A percentile compares a stretch with the other conserved stretches of the same genome.
phyloP scores from a whole-genome alignment of 2,888 invertebrate genomes.

The Nipponacmea schrenckii region DNA sequence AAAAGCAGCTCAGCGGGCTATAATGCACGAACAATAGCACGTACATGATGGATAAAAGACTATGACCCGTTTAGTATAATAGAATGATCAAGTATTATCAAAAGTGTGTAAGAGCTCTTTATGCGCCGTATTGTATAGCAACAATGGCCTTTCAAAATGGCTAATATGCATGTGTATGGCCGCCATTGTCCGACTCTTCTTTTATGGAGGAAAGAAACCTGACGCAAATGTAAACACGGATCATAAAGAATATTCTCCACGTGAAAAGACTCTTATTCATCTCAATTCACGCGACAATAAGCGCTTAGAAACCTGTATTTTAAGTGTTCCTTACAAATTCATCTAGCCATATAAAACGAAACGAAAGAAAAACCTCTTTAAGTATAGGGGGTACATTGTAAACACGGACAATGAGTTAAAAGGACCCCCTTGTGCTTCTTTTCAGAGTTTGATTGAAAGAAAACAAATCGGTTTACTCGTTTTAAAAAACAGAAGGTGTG shows the following conservation, averaged over 20 bases:
- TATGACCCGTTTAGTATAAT: conserved; percentile 3
- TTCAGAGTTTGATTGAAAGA: conserved; percentile 1
- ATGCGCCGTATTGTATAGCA: too few species aligned
- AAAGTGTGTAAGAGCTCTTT: too few species aligned
- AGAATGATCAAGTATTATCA: conserved; percentile 1
- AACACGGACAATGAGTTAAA: not conserved
- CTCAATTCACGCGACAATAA: conserved; percentile 5
- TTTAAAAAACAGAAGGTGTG: conserved; percentile 3
- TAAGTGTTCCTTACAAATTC: conserved; percentile 4
- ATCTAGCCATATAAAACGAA: not conserved
- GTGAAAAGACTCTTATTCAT: conserved; percentile 8
- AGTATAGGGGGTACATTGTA: not conserved
- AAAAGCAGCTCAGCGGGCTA: not conserved
- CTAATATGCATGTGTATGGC: conserved; percentile 6
- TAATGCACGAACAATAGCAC: conserved; percentile 2
- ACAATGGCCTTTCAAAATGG: not conserved
- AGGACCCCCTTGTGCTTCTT: not conserved
- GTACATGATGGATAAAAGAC: conserved; percentile 1
- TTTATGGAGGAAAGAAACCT: not conserved
- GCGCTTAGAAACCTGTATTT: not conserved
- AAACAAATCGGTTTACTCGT: conserved; percentile 1
- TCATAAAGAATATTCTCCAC: not conserved
- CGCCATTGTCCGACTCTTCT: not conserved
- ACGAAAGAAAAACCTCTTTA: not conserved
- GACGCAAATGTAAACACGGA: conserved; percentile 3